A percentile compares a stretch with the other conserved stretches of the same genome.
phyloP scores from a whole-genome alignment of 2,888 invertebrate species.

The Unio pictorum region DNA sequence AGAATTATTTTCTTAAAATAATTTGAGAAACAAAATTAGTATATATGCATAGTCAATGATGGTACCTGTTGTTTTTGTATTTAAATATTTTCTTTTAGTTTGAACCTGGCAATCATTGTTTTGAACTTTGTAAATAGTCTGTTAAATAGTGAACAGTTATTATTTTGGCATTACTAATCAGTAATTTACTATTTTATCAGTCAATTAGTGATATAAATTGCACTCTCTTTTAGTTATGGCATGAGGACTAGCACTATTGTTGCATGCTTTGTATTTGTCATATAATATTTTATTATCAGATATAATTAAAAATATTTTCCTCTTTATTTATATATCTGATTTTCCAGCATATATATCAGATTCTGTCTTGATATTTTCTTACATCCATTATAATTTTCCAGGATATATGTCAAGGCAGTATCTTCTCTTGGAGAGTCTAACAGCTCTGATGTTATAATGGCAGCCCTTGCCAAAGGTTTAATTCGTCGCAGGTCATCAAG shows the following conservation, averaged over 20 bases:
- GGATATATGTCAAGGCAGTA: constrained; percentile 63
- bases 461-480: constrained; percentile 44
- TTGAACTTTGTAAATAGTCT: too few species aligned
- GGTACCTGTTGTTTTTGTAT: too few species aligned
- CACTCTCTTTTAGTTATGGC: too few species aligned
- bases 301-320: constrained; percentile 1
- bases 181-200: too few species aligned
- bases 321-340: background rate
- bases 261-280: background rate
- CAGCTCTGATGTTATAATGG: constrained; percentile 61
- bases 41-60: too few species aligned
- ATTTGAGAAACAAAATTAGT: too few species aligned
- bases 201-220: too few species aligned
- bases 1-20: too few species aligned
- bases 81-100: too few species aligned
- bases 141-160: too few species aligned
- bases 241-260: background rate
- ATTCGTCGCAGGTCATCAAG: constrained; percentile 38
- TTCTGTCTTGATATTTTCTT: background rate
- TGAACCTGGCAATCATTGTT: too few species aligned
- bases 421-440: constrained; percentile 66
- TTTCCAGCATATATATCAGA: background rate
- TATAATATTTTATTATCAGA: background rate
- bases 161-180: too few species aligned
- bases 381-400: constrained; percentile 25